phyloP scores from a whole-genome alignment of 2,888 invertebrate species.

The Drosophila planitibia region DNA sequence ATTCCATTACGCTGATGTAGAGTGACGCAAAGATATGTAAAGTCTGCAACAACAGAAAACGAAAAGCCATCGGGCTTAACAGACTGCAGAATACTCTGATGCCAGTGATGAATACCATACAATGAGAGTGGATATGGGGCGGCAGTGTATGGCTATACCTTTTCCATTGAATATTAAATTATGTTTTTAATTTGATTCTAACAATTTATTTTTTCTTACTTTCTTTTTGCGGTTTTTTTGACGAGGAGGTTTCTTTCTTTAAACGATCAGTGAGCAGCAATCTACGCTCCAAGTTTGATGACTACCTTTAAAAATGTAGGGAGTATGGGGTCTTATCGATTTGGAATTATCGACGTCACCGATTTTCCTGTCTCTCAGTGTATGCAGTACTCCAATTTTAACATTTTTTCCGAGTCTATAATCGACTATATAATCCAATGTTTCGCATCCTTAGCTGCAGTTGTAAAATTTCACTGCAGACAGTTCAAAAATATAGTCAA shows the following conservation, averaged over 20 bases:
- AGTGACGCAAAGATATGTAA: neutral
- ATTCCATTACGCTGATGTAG: neutral
- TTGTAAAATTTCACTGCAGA: neutral
- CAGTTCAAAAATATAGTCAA: neutral
- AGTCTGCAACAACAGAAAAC: neutral
- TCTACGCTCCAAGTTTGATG: too few relatives aligned
- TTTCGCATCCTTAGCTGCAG: neutral
- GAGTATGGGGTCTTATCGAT: neutral
- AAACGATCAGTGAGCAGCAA: too few relatives aligned
- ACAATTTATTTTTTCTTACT: too few relatives aligned
- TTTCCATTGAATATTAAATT: too few relatives aligned
- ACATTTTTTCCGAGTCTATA: neutral
- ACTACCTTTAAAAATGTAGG: neutral
- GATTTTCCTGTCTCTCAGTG: neutral
- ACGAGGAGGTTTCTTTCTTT: too few relatives aligned
- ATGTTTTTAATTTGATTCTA: too few relatives aligned
- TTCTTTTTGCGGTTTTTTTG: too few relatives aligned
- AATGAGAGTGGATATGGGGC: too few relatives aligned
- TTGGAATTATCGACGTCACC: neutral
- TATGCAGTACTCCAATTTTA: neutral
- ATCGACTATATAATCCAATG: neutral
- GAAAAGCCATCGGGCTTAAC: neutral
- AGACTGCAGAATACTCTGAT: neutral
- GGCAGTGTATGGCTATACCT: too few relatives aligned
- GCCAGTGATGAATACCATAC: neutral